Percentiles rank a stretch among this genome's conserved stretches.
Evolutionary conservation across 2,797 vertebrate genomes (phyloP).

Genomic region (Microctenopoma steveboyesi): DNA sequence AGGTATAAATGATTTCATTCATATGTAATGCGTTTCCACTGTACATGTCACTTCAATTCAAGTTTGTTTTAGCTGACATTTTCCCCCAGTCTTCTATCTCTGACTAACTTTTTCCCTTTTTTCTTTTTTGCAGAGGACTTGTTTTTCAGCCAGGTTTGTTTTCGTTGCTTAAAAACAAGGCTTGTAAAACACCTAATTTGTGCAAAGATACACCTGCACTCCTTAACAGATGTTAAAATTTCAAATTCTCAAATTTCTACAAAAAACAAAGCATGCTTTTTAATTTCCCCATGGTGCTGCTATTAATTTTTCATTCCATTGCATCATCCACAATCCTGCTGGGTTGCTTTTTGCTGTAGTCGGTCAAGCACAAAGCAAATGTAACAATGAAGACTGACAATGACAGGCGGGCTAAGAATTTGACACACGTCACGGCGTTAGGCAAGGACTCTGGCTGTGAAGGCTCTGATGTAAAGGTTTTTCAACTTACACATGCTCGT

Average conservation of each 20-base stretch:
- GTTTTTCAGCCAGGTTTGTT: not conserved
- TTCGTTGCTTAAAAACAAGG: not conserved
- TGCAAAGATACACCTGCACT: not conserved
- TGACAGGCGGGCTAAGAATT: slow-evolving; percentile 22
- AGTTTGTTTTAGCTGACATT: slow-evolving; percentile 25
- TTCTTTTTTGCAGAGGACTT: not conserved
- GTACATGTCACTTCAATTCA: not conserved
- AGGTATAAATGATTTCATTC: slow-evolving; percentile 21
- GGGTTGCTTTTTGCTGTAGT: slow-evolving; percentile 33
- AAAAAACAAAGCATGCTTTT: not conserved
- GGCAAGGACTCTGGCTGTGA: slow-evolving; percentile 9
- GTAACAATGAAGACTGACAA: slow-evolving; percentile 18
- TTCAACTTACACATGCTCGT: not conserved
- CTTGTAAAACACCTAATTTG: not conserved
- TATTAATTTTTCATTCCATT: slow-evolving; percentile 37
- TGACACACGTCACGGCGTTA: slow-evolving; percentile 1
- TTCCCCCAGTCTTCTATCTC: slow-evolving; percentile 8
- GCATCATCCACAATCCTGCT: slow-evolving; percentile 24
- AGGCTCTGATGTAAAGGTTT: not conserved
- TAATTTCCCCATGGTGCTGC: slow-evolving; percentile 8
- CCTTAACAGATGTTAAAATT: slow-evolving; percentile 1
- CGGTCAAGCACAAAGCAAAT: slow-evolving; percentile 7
- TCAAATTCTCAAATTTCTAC: not conserved
- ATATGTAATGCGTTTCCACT: not conserved
- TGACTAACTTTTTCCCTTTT: not conserved